Base-by-base conservation (phyloP, 2,797 vertebrate species). In the Miichthys miiuy region DNA sequence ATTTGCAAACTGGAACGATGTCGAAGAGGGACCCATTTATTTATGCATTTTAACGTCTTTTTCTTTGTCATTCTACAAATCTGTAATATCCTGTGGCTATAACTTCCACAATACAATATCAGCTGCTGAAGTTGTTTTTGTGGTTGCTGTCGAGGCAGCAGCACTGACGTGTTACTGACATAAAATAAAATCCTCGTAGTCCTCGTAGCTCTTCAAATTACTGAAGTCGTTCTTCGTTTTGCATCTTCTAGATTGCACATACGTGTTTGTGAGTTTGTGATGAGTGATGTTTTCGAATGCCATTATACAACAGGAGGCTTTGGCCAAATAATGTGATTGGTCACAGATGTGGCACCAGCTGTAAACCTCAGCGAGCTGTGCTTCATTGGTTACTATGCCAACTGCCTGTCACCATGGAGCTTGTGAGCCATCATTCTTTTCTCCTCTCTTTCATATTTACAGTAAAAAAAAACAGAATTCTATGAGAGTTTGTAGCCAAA, bases 301-400 rank as follows among this genome's bases (percentile, higher is more conserved):
- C 57, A 50, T 71, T 60, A 68, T 20, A 61, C 56, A 68, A 76
- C 14, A 0, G 50, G 61, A 65, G 4, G 54, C 67, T 75, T 75
- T 54, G 41, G 63, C 21, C 55, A 77, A 76, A 60, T 58, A 50
- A 72, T 38, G 11, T 50, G 60, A 82, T 79, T 78, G 71, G 76
- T 79, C 72, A 77, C 80, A 85, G 80, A 87, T 87, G 80, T 67
- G 67, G 70, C 34, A 68, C 21, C 82, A 85, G 81, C 71, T 80
- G 76, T 65, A 68, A 64, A 77, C 57, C 61, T 63, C 68, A 46
- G 48, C 3, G 3, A 55, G 75, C 72, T 25, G 51, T 54, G 42
- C 27, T 69, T 60, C 27, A 34, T 3, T 30, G 47, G 44, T 65
- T 52, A 42, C 61, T 42, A 34, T 68, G 58, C 18, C 70, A 75